Conservation (phyloP, 2,113 vertebrate species). For the Podarcis muralis region DNA sequence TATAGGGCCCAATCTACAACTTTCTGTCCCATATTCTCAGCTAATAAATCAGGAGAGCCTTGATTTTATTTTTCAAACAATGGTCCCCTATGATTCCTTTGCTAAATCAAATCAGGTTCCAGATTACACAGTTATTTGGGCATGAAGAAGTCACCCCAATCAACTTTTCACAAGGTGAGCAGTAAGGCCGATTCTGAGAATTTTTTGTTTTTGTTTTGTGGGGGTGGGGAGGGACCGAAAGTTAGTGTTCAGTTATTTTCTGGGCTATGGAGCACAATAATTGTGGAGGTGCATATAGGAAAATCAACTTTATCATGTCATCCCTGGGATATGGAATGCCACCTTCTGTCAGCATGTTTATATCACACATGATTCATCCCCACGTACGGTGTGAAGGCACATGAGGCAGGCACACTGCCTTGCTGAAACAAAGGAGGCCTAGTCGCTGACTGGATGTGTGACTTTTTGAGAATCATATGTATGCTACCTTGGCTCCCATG, state of each 20-base stretch:
- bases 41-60: background rate
- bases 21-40: too few relatives aligned
- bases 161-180: background rate
- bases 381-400: too few relatives aligned
- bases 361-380: background rate
- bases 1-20: too few relatives aligned
- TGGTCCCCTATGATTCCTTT: background rate
- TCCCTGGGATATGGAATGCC: background rate
- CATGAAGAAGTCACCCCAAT: background rate
- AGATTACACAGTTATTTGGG: background rate
- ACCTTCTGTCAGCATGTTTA: background rate
- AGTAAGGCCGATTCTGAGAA: background rate
- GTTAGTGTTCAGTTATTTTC: background rate
- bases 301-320: background rate
- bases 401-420: background rate
- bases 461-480: too few relatives aligned
- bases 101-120: background rate
- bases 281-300: background rate
- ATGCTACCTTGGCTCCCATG: too few relatives aligned
- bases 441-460: too few relatives aligned
- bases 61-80: background rate
- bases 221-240: background rate
- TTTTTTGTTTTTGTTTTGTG: too few relatives aligned
- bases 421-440: too few relatives aligned
- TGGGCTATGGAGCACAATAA: background rate